Percentiles rank a stretch among this genome's conserved stretches.
Evolutionary conservation across 2,113 vertebrate species (phyloP).

Genomic region (Callocephalon fimbriatum): DNA sequence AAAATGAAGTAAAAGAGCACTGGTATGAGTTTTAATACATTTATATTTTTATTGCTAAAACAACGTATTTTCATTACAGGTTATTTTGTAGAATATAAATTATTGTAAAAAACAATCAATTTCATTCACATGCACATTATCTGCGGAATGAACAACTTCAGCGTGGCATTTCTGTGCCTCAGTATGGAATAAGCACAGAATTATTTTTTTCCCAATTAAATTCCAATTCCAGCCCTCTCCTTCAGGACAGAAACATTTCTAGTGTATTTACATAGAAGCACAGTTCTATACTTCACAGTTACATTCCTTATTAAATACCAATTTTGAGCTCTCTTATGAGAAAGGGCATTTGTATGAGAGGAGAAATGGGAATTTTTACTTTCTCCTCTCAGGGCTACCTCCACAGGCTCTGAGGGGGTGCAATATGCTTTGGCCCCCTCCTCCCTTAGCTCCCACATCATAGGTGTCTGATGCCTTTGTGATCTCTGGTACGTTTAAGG

Average conservation of each 20-base stretch:
- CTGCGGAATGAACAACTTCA: neutral
- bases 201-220: neutral
- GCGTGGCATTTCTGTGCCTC: neutral
- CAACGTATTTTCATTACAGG: neutral
- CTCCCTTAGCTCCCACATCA: neutral
- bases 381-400: neutral
- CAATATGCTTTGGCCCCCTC: neutral
- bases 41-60: neutral
- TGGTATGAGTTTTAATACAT: neutral
- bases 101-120: neutral
- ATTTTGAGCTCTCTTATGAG: neutral
- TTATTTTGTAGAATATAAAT: neutral
- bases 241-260: neutral
- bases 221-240: neutral
- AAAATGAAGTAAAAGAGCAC: neutral
- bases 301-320: neutral
- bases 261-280: neutral
- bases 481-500: rapidly evolving
- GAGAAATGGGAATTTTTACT: neutral
- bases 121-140: neutral
- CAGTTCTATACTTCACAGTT: neutral
- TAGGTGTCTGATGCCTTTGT: neutral
- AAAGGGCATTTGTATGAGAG: neutral
- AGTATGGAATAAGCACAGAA: neutral
- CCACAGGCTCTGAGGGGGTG: neutral